Evolutionary conservation across 2,888 invertebrate species (phyloP).

Genomic region (Biston stratarius): DNA sequence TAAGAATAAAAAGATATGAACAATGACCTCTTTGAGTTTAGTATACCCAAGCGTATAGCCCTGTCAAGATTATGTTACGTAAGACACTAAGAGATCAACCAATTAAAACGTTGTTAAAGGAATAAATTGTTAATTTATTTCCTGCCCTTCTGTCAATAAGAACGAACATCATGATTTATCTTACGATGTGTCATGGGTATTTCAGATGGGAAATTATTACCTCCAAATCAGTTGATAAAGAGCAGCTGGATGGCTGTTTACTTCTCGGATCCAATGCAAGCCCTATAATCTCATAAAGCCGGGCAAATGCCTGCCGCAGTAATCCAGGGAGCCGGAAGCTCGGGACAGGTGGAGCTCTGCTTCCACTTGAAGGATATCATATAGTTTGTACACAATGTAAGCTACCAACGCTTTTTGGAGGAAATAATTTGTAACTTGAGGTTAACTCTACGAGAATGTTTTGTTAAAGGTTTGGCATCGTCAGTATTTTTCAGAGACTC

Average conservation of each 20-base stretch:
- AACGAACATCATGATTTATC: too few species aligned
- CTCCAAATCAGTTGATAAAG: constrained; percentile 59
- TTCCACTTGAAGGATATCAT: constrained; percentile 51
- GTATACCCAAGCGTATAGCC: too few species aligned
- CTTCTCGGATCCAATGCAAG: constrained; percentile 49
- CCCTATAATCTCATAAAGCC: constrained; percentile 63
- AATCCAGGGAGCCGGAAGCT: constrained; percentile 54
- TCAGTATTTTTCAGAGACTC: neutral
- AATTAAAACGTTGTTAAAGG: too few species aligned
- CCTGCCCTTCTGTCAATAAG: too few species aligned
- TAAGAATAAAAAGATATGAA: too few species aligned
- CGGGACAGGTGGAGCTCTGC: constrained; percentile 58
- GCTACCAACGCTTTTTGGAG: constrained; percentile 25
- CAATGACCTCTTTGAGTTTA: too few species aligned
- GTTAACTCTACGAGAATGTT: constrained; percentile 15
- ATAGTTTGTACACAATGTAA: constrained; percentile 54
- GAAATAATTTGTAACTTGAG: constrained; percentile 28
- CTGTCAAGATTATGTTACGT: too few species aligned
- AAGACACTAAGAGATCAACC: too few species aligned
- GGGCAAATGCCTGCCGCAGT: constrained; percentile 58
- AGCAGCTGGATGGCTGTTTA: constrained; percentile 58
- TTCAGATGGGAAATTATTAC: too few species aligned
- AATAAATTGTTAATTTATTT: too few species aligned
- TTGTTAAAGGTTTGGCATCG: constrained; percentile 1
- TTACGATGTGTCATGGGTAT: too few species aligned